Base-by-base conservation (phyloP, 2,888 invertebrate genomes). In the Hipparchia sbordonii region DNA sequence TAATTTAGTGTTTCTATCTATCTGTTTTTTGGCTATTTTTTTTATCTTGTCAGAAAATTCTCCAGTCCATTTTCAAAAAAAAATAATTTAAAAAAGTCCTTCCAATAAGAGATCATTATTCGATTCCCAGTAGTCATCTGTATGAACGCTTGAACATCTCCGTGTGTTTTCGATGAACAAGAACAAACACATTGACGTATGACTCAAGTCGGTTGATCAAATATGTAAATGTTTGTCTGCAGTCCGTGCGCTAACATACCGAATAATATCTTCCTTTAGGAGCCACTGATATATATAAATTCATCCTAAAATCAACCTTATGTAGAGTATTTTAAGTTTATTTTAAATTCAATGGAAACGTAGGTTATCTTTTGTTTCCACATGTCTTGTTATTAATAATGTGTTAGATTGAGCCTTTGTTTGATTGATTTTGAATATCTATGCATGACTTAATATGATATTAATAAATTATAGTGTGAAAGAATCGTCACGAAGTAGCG, bases 201-300 rank as follows among this genome's bases (percentile, higher is more conserved):
- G 79, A 78, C 76, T 78, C 77, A 79, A 75, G 73, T 70, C 70
- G 70, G 72, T 77, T 76, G 75, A 76, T 76, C 75, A 76, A 76
- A 78, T 74, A 75, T 73, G 72, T 75, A 77, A 76, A 76, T 75
- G 76, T 77, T 77, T 77, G 73, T 77, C 74, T 75, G 75, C 71
- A 67, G 72, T 70, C 67, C 73, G 77, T 73, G 71, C 71, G 70
- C 73, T 67, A 67, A 67, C 70, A 72, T 71, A 75, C 57, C 67
- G 66, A 72, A 69, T 70, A 63, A 73, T 72, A 75, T 77, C 74
- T 76, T 67, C 56, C 46, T 62, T 70, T 45, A 66, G 3, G 46
- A 65, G 33, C 23, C 46, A 45, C 33, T 69, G 46, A 51, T 62
- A 39, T 61, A 54, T 45, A 60, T 45, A 4, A 8, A 52, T 56